Evolutionary conservation across 2,113 vertebrate genomes (phyloP).

Genomic region (zebrafish (Danio rerio)): DNA sequence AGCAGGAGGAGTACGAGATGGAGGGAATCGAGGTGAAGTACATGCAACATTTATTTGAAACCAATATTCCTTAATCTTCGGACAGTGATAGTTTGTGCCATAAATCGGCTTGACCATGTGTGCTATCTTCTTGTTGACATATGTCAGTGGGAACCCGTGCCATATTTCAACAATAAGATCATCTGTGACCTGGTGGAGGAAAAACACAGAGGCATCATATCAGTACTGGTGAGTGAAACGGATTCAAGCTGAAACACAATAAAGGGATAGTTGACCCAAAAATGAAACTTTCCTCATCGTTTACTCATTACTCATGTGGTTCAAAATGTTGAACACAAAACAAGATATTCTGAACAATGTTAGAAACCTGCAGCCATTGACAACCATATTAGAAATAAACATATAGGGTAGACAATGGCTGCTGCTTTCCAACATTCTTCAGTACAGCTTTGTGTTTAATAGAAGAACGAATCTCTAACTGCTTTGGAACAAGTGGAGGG

Average conservation of each 20-base stretch:
- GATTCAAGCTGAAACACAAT: not conserved
- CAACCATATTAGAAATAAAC: too few relatives aligned
- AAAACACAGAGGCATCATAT: conserved; percentile 91
- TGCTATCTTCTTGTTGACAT: not conserved
- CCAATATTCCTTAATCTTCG: not conserved
- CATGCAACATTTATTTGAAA: not conserved
- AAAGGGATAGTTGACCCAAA: not conserved
- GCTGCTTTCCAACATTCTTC: too few relatives aligned
- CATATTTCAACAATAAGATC: conserved; percentile 97
- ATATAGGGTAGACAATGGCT: too few relatives aligned
- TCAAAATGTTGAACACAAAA: too few relatives aligned
- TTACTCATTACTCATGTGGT: too few relatives aligned
- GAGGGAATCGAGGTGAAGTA: conserved; percentile 91
- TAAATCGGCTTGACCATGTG: not conserved
- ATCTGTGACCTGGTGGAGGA: conserved; percentile 96
- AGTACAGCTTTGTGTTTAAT: too few relatives aligned
- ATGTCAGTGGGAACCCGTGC: conserved; percentile 91
- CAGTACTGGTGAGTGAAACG: conserved; percentile 85
- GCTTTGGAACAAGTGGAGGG: too few relatives aligned
- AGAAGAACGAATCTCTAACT: too few relatives aligned
- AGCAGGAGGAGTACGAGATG: conserved; percentile 92
- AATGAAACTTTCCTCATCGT: too few relatives aligned
- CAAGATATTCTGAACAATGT: too few relatives aligned
- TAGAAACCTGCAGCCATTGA: too few relatives aligned
- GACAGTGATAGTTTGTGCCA: not conserved